These are phyloP conservation scores for Agrotis clavis DNA, from an alignment of 2,888 invertebrate species.

Conservation along the genomic window DNA sequence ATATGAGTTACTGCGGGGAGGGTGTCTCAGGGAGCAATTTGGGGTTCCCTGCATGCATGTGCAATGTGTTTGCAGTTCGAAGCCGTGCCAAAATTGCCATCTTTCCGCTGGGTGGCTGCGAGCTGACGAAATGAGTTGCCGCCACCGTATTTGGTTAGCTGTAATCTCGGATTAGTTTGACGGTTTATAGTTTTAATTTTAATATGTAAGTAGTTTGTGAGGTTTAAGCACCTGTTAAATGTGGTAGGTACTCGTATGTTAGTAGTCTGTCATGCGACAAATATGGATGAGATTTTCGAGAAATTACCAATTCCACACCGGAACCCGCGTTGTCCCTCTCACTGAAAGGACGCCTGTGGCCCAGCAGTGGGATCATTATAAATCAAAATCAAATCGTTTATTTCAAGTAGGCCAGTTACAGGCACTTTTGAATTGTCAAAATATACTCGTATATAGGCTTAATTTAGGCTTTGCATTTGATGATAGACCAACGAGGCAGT, in stretches of 20 bases:
- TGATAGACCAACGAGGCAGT: too few species aligned
- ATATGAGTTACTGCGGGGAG: slow-evolving; percentile 82
- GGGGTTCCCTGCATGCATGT: slow-evolving; percentile 80
- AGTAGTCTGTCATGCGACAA: too few species aligned
- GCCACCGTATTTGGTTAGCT: slow-evolving; percentile 62
- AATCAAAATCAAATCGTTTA: too few species aligned
- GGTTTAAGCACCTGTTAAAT: not conserved
- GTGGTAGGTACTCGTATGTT: not conserved
- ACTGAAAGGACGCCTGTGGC: too few species aligned
- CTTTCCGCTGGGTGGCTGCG: slow-evolving; percentile 76
- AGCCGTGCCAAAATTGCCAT: slow-evolving; percentile 86
- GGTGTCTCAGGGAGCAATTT: slow-evolving; percentile 87
- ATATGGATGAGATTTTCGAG: not conserved
- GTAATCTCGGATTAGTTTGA: slow-evolving; percentile 71
- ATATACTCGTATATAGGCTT: too few species aligned
- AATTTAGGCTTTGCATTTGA: too few species aligned
- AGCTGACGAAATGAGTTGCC: slow-evolving; percentile 68
- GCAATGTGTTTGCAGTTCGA: slow-evolving; percentile 77
- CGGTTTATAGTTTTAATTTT: slow-evolving; percentile 43
- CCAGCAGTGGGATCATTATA: too few species aligned
- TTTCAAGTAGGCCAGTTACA: too few species aligned
- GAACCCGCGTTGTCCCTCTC: too few species aligned
- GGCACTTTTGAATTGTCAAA: too few species aligned
- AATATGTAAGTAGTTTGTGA: slow-evolving; percentile 23
- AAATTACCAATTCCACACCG: too few species aligned